Conservation (phyloP, 2,888 invertebrate species). For the Ormyrus pomaceus region DNA sequence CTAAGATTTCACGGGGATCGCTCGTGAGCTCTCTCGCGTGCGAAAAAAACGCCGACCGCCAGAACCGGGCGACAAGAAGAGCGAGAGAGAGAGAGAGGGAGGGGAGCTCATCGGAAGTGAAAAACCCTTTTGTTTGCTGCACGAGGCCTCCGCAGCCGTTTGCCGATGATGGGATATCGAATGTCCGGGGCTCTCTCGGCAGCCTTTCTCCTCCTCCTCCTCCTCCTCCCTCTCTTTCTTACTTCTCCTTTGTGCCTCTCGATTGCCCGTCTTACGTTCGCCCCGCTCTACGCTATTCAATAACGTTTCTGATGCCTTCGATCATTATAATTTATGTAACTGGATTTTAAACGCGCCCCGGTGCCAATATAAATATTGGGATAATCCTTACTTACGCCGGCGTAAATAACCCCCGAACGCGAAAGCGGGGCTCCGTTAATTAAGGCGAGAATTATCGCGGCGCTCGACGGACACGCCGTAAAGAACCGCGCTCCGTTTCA, state of each 20-base stretch:
- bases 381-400: too few species aligned
- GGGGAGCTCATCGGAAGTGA: conserved; percentile 65
- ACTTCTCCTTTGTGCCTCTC: neutral
- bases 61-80: conserved; percentile 9
- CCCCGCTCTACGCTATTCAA: too few species aligned
- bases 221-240: neutral
- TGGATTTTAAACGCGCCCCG: too few species aligned
- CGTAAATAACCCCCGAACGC: too few species aligned
- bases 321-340: too few species aligned
- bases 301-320: too few species aligned
- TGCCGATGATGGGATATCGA: conserved; percentile 66
- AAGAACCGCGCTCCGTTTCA: too few species aligned
- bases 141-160: conserved; percentile 56
- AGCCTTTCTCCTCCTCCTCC: conserved; percentile 11
- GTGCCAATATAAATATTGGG: too few species aligned
- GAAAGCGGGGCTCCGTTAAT: too few species aligned
- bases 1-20: neutral
- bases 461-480: too few species aligned
- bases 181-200: conserved; percentile 61
- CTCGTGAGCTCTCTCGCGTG: neutral
- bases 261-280: neutral
- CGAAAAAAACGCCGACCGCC: neutral
- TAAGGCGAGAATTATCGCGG: too few species aligned
- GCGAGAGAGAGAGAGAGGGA: neutral
- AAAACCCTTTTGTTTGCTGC: conserved; percentile 69